Percentiles rank a stretch among this genome's conserved stretches.
phyloP scores from a whole-genome alignment of 2,113 vertebrate species.

The Pachyramphus minor region DNA sequence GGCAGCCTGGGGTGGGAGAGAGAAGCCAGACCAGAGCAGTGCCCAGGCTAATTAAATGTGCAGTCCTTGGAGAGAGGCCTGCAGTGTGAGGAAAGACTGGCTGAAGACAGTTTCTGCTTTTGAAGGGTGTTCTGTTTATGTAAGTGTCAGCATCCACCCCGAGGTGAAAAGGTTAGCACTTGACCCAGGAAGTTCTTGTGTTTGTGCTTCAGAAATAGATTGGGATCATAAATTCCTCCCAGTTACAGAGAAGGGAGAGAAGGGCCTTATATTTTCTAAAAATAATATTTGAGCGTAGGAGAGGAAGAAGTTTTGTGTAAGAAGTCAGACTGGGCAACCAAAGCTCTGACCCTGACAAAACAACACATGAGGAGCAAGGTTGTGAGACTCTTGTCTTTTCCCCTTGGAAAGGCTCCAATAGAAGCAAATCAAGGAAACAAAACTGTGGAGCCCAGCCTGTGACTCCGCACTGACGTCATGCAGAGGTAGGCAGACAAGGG shows the following conservation, averaged over 20 bases:
- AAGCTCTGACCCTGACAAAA: neutral
- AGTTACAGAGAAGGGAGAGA: conserved; percentile 8
- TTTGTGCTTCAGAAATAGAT: conserved; percentile 70
- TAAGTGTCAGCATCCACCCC: conserved; percentile 71
- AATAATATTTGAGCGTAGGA: neutral
- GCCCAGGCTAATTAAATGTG: conserved; percentile 52
- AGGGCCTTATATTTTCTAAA: conserved; percentile 44
- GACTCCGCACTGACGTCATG: neutral
- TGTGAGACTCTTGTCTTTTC: neutral
- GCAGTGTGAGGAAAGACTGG: conserved; percentile 69
- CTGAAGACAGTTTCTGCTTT: conserved; percentile 71
- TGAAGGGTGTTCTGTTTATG: conserved; percentile 76
- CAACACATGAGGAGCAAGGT: neutral
- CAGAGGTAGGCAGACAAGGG: neutral
- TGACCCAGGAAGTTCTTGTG: conserved; percentile 78
- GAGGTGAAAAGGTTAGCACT: conserved; percentile 84
- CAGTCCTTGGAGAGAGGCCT: conserved; percentile 52
- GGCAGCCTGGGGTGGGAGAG: neutral
- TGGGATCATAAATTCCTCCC: conserved; percentile 54
- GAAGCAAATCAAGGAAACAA: conserved; percentile 7
- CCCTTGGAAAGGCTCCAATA: neutral
- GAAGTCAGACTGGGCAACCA: neutral
- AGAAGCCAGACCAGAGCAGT: neutral
- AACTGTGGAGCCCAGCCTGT: neutral
- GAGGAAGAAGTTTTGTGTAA: neutral